Evolutionary conservation across 2,888 invertebrate genomes (phyloP), one percentile per base, ranked within the genome.

Genomic region (Drosophila crucigera): DNA sequence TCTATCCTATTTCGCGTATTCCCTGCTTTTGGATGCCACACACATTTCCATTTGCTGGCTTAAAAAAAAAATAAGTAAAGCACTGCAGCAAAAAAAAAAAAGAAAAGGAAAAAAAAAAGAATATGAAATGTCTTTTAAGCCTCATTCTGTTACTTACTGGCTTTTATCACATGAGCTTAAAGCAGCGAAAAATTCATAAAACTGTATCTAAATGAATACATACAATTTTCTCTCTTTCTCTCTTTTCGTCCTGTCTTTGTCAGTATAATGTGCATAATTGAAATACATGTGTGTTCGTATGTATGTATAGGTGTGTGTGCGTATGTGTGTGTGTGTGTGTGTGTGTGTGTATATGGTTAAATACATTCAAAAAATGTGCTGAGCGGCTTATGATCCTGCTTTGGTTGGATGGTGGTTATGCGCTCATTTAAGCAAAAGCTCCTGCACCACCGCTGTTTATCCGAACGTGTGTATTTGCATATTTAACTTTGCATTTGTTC

Each of bases 401-500:
- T 62, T n/a, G 37, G 37, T 22, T 33, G 56, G n/a, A 14, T 58
- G 56, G n/a, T 30, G 47, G 28, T 47, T 47, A 47, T 58, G 58
- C 58, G 43, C 43, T 43, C 58, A 58, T 43, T 58, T 58, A 58
- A 58, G 31, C 58, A 58, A 43, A 43, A 31, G 16, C 43, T 43
- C 10, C 58, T 30, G 37, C 37, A 39, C 28, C 37, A 30, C 28
- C 39, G 37, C 55, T 71, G 71, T 79, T 76, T 79, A 67, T 82
- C 62, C 69, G 41, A 58, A 58, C 58, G 58, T 58, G 43, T 31
- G 31, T 58, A 58, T 81, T 83, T 83, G 81, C 81, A 82, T 81
- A 81, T 82, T 82, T 82, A 81, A 77, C 81, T 83, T 80, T 82
- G 81, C 83, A 83, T 82, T 82, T 82, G 74, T 68, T 83, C 82